phyloP scores from a whole-genome alignment of 53 echinoderm and acorn worm genomes.

The Temnopleurus reevesii region DNA sequence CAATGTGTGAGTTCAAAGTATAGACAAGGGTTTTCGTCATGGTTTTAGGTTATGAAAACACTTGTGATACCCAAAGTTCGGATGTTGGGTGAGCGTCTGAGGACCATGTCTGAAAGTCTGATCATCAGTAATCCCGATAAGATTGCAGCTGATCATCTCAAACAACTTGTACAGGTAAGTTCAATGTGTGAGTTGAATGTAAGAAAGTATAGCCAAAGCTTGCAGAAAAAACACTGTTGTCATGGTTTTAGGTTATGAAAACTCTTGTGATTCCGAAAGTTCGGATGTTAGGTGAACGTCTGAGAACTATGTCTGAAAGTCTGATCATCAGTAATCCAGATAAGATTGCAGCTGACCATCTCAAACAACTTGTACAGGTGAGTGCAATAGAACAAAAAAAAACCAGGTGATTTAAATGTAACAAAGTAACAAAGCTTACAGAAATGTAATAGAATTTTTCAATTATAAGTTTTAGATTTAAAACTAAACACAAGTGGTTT shows the following conservation, averaged over 20 bases:
- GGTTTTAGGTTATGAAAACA: slow-evolving; percentile 80
- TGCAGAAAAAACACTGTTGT: slow-evolving; percentile 68
- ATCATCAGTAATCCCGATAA: slow-evolving; percentile 89
- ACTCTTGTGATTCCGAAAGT: slow-evolving; percentile 83
- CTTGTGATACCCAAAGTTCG: slow-evolving; percentile 84
- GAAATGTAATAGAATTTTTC: too few relatives aligned
- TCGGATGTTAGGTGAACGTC: slow-evolving; percentile 76
- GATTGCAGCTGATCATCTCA: slow-evolving; percentile 88
- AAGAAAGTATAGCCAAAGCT: slow-evolving; percentile 71
- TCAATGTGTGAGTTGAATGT: slow-evolving; percentile 67
- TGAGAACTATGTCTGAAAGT: slow-evolving; percentile 74
- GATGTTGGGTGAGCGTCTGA: slow-evolving; percentile 79
- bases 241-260: slow-evolving; percentile 87
- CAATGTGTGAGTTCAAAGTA: too few relatives aligned
- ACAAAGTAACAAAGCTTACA: too few relatives aligned
- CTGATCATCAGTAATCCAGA: slow-evolving; percentile 85
- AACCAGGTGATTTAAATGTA: too few relatives aligned
- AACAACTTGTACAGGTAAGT: slow-evolving; percentile 80
- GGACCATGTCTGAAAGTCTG: slow-evolving; percentile 70
- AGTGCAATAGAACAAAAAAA: too few relatives aligned
- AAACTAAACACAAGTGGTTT: too few relatives aligned
- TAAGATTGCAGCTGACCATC: slow-evolving; percentile 87
- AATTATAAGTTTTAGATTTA: too few relatives aligned
- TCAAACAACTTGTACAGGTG: slow-evolving; percentile 81
- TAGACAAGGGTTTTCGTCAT: too few relatives aligned